Evolutionary conservation across 1,140 invertebrate species (phyloP), one percentile per base, ranked within the genome.

Genomic region (Drosophila jambulina): DNA sequence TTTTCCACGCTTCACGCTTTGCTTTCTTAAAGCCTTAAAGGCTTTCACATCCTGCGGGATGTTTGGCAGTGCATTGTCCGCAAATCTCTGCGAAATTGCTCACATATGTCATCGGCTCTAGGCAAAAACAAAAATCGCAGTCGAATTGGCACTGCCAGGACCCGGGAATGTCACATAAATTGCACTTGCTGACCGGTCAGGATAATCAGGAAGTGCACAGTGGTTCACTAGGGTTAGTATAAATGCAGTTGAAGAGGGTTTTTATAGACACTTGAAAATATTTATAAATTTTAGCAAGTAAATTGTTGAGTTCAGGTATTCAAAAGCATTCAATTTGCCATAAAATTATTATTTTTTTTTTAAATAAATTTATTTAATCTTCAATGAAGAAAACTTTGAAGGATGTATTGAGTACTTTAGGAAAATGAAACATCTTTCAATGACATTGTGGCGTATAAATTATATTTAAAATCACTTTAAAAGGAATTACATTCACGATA

Each of bases 41-140:
- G 40, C 58, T 57, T 6, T 2, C 21, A 42, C 40, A 46, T 58
- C 51, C 48, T 54, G 48, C 45, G 64, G 53, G 36, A 25, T 40
- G 49, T 63, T 60, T 58, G 59, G 38, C 64, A 90, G 85, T 87
- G 78, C 77, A 75, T 88, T 83, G 68, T 23, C 77, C 45, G 77
- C 59, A 88, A 88, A 88, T 85, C 85, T 85, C 85, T 88, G 80
- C 68, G 64, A 90, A 88, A 88, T 88, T 88, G 84, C 80, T 59
- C 85, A 74, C 84, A 90, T 90, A 85, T 88, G 84, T 90, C 84
- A 88, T 60, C 60, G 57, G 29, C 40, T 54, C 43, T 51, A 34
- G 76, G 67, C 59, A 82, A 79, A 71, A 78, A 75, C 65, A 62
- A 40, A 88, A 72, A 85, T 90, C 63, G 51, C 48, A 60, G n/a